Evolutionary conservation across 2,888 invertebrate genomes (phyloP).

Genomic region (Augiades crinisus): DNA sequence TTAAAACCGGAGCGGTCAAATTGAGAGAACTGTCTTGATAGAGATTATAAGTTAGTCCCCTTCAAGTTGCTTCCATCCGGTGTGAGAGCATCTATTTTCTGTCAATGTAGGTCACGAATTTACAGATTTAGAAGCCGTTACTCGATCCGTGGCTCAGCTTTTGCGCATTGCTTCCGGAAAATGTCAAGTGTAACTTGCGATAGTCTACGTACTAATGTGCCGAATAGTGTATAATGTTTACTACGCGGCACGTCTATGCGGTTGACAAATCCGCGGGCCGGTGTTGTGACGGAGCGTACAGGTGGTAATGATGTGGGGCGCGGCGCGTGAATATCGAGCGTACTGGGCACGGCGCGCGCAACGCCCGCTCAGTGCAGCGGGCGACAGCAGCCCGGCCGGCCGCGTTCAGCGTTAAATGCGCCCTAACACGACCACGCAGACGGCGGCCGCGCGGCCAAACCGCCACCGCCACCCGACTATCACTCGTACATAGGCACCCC

Average conservation of each 20-base stretch:
- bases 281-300: conserved; percentile 76
- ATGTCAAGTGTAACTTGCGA: too few relatives aligned
- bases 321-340: conserved; percentile 48
- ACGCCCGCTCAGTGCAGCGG: conserved; percentile 59
- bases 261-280: conserved; percentile 49
- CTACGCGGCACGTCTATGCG: conserved; percentile 30
- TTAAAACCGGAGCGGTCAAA: conserved; percentile 1
- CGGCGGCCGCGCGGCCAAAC: conserved; percentile 53
- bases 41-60: conserved; percentile 4
- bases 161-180: neutral
- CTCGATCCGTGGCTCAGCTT: too few relatives aligned
- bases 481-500: conserved; percentile 32
- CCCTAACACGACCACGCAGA: conserved; percentile 39
- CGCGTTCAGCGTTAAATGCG: conserved; percentile 55
- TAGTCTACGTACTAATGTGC: too few relatives aligned
- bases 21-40: conserved; percentile 1
- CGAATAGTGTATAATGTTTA: too few relatives aligned
- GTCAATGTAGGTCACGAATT: conserved; percentile 23
- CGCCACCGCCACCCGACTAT: conserved; percentile 46
- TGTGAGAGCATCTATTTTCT: conserved; percentile 29
- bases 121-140: conserved; percentile 5
- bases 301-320: conserved; percentile 76
- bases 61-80: conserved; percentile 7
- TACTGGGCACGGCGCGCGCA: conserved; percentile 54
- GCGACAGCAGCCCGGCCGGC: conserved; percentile 53